Conservation (phyloP, 2,888 invertebrate genomes). For the Andrena dorsata region DNA sequence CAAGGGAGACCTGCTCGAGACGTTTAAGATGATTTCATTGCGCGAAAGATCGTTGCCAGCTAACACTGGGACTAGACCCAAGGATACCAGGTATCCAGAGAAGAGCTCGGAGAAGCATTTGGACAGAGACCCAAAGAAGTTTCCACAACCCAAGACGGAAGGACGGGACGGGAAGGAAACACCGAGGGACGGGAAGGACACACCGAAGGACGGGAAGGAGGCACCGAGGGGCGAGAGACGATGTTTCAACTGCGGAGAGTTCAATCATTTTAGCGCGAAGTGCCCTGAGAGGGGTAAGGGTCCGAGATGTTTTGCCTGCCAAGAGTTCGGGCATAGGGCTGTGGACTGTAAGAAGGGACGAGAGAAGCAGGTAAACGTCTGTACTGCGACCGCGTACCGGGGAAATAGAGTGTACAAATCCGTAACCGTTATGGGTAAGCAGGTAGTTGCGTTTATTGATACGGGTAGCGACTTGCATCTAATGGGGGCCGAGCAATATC, state of each 20-base stretch:
- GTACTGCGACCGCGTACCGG: not conserved
- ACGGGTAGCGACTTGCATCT: slow-evolving; percentile 42
- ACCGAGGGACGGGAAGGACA: not conserved
- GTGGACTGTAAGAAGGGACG: slow-evolving; percentile 16
- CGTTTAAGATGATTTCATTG: slow-evolving; percentile 1
- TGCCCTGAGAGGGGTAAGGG: not conserved
- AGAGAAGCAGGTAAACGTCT: slow-evolving; percentile 4
- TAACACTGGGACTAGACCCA: not conserved
- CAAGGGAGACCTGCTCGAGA: not conserved
- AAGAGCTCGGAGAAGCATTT: not conserved
- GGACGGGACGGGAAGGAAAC: not conserved
- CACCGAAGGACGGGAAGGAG: not conserved
- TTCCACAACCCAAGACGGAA: not conserved
- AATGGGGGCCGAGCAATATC: slow-evolving; percentile 40
- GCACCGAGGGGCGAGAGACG: not conserved
- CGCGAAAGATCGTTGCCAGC: not conserved
- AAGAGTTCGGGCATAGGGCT: not conserved
- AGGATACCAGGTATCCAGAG: not conserved
- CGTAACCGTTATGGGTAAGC: slow-evolving; percentile 13
- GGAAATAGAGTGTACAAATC: slow-evolving; percentile 11
- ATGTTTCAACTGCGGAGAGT: not conserved
- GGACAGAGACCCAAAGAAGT: not conserved
- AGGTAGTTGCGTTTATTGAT: slow-evolving; percentile 18
- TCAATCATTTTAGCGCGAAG: not conserved
- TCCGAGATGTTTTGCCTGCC: not conserved